phyloP scores from a whole-genome alignment of 2,797 vertebrate genomes.

The Austrolebias charrua region DNA sequence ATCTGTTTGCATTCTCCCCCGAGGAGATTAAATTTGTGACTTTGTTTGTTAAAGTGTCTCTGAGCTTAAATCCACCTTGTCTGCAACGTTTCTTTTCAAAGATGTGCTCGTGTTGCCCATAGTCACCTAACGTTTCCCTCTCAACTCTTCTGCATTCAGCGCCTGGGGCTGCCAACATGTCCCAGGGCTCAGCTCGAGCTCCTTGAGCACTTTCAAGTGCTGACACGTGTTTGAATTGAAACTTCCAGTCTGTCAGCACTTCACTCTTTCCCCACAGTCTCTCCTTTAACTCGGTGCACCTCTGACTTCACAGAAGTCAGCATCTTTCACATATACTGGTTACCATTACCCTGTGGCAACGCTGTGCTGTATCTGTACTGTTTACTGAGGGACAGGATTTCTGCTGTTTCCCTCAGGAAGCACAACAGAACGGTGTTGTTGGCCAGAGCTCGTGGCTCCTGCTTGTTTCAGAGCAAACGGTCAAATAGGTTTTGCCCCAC shows the following conservation, averaged over 20 bases:
- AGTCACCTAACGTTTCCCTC: constrained; percentile 52
- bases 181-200: constrained; percentile 64
- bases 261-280: constrained; percentile 59
- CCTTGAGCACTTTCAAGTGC: constrained; percentile 70
- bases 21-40: constrained; percentile 16
- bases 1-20: background rate
- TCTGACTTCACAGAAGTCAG: constrained; percentile 63
- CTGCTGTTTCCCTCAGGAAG: constrained; percentile 16
- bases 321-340: constrained; percentile 57
- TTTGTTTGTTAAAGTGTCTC: constrained; percentile 8
- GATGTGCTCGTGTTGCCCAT: constrained; percentile 39
- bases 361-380: constrained; percentile 14
- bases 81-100: constrained; percentile 33
- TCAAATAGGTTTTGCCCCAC: background rate
- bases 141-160: constrained; percentile 64
- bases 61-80: constrained; percentile 33
- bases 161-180: constrained; percentile 55
- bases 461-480: constrained; percentile 4
- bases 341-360: constrained; percentile 41
- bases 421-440: constrained; percentile 7
- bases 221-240: constrained; percentile 73
- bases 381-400: constrained; percentile 22
- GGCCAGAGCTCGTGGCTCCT: constrained; percentile 16
- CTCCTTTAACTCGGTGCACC: constrained; percentile 42
- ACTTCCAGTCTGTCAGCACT: constrained; percentile 74